phyloP scores from a whole-genome alignment of 2,888 invertebrate genomes.

The Hemithea aestivaria region DNA sequence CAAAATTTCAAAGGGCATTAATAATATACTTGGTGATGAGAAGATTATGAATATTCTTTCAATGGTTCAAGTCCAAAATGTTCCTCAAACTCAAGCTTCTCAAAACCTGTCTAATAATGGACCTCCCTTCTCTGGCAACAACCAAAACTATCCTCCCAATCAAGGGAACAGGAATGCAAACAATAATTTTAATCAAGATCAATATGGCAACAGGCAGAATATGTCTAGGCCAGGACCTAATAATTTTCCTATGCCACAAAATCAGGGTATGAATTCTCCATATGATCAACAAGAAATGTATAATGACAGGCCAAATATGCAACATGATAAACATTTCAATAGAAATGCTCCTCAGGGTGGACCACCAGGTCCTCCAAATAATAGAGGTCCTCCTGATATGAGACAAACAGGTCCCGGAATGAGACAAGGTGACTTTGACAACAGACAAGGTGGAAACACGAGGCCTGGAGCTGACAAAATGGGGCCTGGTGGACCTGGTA shows the following conservation, averaged over 20 bases:
- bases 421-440: constrained; percentile 2
- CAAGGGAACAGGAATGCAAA: constrained; percentile 41
- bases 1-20: constrained; percentile 81
- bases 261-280: constrained; percentile 30
- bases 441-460: background rate
- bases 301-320: constrained; percentile 29
- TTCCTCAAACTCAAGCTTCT: constrained; percentile 15
- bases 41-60: constrained; percentile 81
- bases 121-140: constrained; percentile 14
- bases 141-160: constrained; percentile 23
- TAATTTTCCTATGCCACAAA: constrained; percentile 33
- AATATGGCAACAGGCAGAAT: constrained; percentile 40
- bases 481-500: background rate
- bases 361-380: constrained; percentile 25
- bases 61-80: constrained; percentile 45
- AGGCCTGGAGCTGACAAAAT: background rate
- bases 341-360: constrained; percentile 37
- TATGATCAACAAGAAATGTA: constrained; percentile 35
- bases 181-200: constrained; percentile 33
- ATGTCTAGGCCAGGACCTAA: constrained; percentile 31
- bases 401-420: constrained; percentile 17
- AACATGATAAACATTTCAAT: constrained; percentile 42
- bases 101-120: constrained; percentile 10
- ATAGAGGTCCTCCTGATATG: constrained; percentile 13
- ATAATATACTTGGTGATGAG: constrained; percentile 81